Evolutionary conservation across 2,113 vertebrate genomes (phyloP), one percentile per base, ranked within the genome.

Genomic region (Vidua macroura): DNA sequence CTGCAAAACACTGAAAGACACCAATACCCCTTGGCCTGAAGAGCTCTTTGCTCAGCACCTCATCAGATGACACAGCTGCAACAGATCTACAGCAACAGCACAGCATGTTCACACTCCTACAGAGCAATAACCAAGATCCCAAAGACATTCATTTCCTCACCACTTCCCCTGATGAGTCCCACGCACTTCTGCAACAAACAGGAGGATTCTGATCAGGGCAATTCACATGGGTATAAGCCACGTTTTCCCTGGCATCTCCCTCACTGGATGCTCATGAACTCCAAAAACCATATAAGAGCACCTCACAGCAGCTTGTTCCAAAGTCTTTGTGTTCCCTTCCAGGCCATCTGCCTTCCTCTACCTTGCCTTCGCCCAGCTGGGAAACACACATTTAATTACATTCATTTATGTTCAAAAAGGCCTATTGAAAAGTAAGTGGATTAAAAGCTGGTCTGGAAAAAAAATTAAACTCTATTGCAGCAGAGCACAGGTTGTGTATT

Each of bases 361-460:
- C 31, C 58, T 91, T 75, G 35, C 20, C 63, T 92, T 72, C 4
- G 0, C 78, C 75, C 94, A 97, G 11, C 53, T 84, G 78, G 49
- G 56, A 90, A 96, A 63, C 41, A 63, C 67, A 64, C 30, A 75
- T 66, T 87, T 93, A 95, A 91, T 93, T 93, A 74, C 62, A 95
- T 44, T 83, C 80, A 92, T 96, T 90, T 86, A 91, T 49, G 44
- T 66, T 85, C 88, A 92, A 70, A 92, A 30, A 80, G 44, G 31
- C 35, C 72, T 78, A 74, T 30, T 92, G 95, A 79, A 89, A 83
- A 93, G 53, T 86, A 96, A 96, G 49, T 86, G 86, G 92, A 95
- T 92, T 96, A 96, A 97, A 90, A 83, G 31, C 48, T 55, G 24
- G 11, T 56, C 86, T 90, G 78, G 93, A 90, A 83, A 87, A 95